phyloP scores from a whole-genome alignment of 2,888 invertebrate genomes.

The Steromphala cineraria region DNA sequence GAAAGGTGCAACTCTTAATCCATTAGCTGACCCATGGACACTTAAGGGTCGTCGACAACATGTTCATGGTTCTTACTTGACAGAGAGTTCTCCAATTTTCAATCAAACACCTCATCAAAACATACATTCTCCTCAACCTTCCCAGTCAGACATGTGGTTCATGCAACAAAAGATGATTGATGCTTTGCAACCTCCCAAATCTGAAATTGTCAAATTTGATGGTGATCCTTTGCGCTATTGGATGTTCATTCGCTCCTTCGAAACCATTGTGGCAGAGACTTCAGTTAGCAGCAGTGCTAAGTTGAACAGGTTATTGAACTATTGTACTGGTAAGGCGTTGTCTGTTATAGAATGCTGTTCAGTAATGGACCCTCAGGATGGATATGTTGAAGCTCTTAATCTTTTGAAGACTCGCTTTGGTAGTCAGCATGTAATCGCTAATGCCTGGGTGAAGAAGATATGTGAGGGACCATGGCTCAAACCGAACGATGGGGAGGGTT shows the following conservation, averaged over 20 bases:
- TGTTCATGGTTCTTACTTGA: too few species aligned
- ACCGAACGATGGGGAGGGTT: not conserved
- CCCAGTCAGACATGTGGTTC: not conserved
- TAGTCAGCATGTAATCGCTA: not conserved
- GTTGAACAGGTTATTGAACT: not conserved
- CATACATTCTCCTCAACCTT: too few species aligned
- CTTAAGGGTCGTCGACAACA: too few species aligned
- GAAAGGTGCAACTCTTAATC: too few species aligned
- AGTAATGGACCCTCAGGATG: not conserved
- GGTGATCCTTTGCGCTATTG: not conserved
- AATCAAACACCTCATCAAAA: too few species aligned
- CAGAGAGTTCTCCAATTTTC: too few species aligned
- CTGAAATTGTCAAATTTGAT: not conserved
- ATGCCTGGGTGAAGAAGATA: not conserved
- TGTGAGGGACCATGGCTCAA: too few species aligned
- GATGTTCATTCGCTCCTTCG: too few species aligned
- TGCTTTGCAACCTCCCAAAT: not conserved
- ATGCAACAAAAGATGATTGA: not conserved
- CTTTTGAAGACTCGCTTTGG: not conserved
- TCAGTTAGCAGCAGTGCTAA: not conserved
- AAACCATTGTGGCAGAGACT: not conserved
- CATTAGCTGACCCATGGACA: too few species aligned
- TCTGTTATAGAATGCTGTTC: not conserved
- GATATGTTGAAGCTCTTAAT: not conserved
- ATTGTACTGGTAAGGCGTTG: not conserved